Evolutionary conservation across 2,113 vertebrate genomes (phyloP).

Genomic region (Oxygymnocypris stewartii): DNA sequence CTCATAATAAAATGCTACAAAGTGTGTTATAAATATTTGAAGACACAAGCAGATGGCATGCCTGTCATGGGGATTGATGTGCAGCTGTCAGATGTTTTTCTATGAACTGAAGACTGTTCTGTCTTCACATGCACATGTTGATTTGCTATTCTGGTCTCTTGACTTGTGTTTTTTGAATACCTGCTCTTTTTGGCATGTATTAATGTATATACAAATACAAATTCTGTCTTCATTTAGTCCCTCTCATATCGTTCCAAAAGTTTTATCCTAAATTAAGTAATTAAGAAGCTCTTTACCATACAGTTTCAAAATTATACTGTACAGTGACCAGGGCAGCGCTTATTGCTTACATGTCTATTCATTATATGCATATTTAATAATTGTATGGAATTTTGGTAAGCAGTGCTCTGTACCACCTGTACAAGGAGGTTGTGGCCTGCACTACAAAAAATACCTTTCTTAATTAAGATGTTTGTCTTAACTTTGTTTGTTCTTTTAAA

Average conservation of each 20-base stretch:
- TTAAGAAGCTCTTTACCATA: background rate
- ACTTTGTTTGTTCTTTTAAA: too few species aligned
- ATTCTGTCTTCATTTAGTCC: background rate
- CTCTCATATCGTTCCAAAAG: background rate
- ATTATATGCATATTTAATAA: too few species aligned
- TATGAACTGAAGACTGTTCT: slow-evolving; percentile 9
- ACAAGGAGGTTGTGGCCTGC: too few species aligned
- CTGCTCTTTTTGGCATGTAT: background rate
- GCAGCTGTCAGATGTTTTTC: slow-evolving; percentile 37
- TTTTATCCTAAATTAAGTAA: background rate
- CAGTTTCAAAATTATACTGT: background rate
- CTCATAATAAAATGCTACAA: slow-evolving; percentile 31
- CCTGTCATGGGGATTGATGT: slow-evolving; percentile 25
- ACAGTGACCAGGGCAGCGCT: too few species aligned
- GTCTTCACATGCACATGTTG: background rate
- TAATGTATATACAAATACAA: background rate
- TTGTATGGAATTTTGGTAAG: too few species aligned
- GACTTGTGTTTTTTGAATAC: background rate
- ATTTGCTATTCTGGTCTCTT: slow-evolving; percentile 8
- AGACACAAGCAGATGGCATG: slow-evolving; percentile 25
- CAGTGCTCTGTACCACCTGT: too few species aligned
- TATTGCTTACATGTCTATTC: too few species aligned
- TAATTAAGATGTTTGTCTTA: too few species aligned
- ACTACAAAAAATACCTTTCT: too few species aligned
- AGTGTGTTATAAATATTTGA: slow-evolving; percentile 27